Base-by-base conservation (phyloP, 2,797 vertebrate species). In the Falco novaeseelandiae region DNA sequence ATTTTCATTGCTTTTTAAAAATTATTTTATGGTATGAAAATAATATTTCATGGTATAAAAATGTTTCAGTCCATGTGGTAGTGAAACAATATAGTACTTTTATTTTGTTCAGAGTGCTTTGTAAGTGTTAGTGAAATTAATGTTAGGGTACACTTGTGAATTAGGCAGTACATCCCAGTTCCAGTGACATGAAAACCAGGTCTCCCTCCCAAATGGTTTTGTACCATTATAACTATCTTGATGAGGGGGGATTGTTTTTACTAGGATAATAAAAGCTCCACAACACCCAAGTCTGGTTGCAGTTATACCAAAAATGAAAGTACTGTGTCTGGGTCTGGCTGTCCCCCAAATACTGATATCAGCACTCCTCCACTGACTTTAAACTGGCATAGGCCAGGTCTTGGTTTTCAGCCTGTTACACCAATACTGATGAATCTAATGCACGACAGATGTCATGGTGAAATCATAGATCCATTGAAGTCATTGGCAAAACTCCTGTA, bases 391-490 rank as follows among this genome's bases (percentile, higher is more conserved):
- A 52, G 80, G 29, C 44, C 79, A 88, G 76, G 42, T 65, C 85
- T 88, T 90, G 76, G 34, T 95, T 95, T 96, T 82, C 94, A 86
- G 93, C 57, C 78, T 84, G 10, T 80, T 94, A 57, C 78, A 79
- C 80, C 80, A 82, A 18, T 32, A 59, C 52, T 71, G 71, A 89
- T 87, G 81, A 32, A 83, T 71, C 38, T 96, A 97, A 97, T 62
- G 87, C 3, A 2, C 1, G 94, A 49, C 92, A 97, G 95, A 96
- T 95, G 90, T 79, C 21, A 0, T 76, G 94, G 89, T 96, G 94
- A 97, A 97, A 94, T 87, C 89, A 83, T 9, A 89, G 89, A 89
- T 61, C 74, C 57, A 62, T 11, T 95, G 90, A 96, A 97, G 81
- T 72, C 74, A 57, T 32, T 96, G 94, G 88, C 83, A 96, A 91